Conservation (phyloP, 2,113 vertebrate species). For the Lathamus discolor region DNA sequence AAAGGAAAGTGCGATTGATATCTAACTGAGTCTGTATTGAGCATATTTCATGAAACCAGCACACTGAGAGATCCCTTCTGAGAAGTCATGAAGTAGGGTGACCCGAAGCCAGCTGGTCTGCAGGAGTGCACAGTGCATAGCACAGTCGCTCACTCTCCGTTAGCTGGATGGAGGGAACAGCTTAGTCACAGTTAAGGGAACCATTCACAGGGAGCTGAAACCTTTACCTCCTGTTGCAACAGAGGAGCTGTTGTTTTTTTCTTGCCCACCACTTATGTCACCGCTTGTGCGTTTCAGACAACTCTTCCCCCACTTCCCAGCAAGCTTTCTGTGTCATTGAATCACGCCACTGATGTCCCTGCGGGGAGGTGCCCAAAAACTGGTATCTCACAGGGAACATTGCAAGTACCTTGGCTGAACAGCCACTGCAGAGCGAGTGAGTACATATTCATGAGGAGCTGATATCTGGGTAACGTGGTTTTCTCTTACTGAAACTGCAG, state of each 20-base stretch:
- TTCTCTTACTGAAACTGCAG: neutral
- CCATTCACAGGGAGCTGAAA: neutral
- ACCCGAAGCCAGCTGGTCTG: neutral
- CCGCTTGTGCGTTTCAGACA: neutral
- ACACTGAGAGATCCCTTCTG: neutral
- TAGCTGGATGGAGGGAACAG: conserved; percentile 29
- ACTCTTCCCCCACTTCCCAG: conserved; percentile 36
- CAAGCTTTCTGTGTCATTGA: neutral
- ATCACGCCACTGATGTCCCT: neutral
- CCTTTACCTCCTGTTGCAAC: conserved; percentile 57
- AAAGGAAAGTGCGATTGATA: neutral
- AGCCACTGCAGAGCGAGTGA: neutral
- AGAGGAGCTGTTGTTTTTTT: neutral
- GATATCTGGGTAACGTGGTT: neutral
- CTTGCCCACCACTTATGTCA: conserved; percentile 37
- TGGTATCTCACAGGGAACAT: neutral
- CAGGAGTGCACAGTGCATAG: neutral
- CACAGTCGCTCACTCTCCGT: neutral
- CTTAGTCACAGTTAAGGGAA: conserved; percentile 44
- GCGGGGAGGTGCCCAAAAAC: neutral
- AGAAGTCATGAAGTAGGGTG: neutral
- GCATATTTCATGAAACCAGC: neutral
- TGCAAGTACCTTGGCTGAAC: neutral
- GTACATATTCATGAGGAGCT: neutral
- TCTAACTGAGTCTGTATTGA: neutral